Conservation (phyloP, 1,140 invertebrate genomes). For the Cotesia chilonis region DNA sequence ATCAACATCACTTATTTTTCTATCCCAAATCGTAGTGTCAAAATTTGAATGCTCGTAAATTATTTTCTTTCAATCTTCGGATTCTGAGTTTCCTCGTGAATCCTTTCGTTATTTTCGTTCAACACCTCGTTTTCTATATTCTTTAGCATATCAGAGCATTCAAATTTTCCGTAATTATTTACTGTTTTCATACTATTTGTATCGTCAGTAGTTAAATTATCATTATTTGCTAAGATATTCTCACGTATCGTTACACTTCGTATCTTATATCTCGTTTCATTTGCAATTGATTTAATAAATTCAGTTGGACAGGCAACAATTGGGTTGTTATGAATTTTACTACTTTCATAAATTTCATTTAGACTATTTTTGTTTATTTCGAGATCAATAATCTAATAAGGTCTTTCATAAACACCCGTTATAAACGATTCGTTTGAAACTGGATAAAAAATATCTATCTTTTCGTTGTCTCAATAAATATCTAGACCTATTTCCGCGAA, state of each 20-base stretch:
- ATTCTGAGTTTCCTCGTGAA: constrained; percentile 8
- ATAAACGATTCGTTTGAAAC: too few species aligned
- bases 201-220: not conserved
- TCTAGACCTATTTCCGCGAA: too few species aligned
- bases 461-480: too few species aligned
- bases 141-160: not conserved
- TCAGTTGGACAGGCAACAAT: too few species aligned
- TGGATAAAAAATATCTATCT: too few species aligned
- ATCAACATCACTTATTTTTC: constrained; percentile 35
- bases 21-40: constrained; percentile 39
- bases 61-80: constrained; percentile 3
- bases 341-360: too few species aligned
- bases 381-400: too few species aligned
- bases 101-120: not conserved
- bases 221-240: not conserved
- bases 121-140: not conserved
- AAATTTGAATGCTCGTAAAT: constrained; percentile 37
- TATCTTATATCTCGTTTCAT: too few species aligned
- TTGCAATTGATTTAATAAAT: not conserved
- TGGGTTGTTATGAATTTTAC: too few species aligned
- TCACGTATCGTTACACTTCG: too few species aligned
- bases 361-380: too few species aligned
- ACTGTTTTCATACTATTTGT: not conserved
- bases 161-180: not conserved
- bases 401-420: too few species aligned